A percentile compares a stretch with the other conserved stretches of the same genome.
phyloP scores from a whole-genome alignment of 1,140 invertebrate genomes.

The Dendrolimus punctatus region DNA sequence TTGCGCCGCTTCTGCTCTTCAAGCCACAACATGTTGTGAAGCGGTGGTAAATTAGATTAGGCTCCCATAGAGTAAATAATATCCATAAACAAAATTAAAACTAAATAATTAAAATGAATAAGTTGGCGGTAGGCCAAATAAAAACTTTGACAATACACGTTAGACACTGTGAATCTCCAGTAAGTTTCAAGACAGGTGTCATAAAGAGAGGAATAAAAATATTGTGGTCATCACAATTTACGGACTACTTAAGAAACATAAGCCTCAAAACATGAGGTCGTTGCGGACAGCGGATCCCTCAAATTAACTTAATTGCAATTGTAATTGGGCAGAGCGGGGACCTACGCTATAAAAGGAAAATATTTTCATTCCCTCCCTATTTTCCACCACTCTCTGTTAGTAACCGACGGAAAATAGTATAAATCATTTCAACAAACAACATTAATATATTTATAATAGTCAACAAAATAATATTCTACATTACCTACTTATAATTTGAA shows the following conservation, averaged over 20 bases:
- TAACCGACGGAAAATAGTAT: background rate
- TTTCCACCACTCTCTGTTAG: slow-evolving; percentile 8
- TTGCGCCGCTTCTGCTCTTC: no score
- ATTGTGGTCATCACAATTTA: slow-evolving; percentile 12
- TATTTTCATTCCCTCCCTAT: slow-evolving; percentile 30
- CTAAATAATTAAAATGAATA: no score
- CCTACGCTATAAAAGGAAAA: slow-evolving; percentile 40
- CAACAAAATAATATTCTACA: no score
- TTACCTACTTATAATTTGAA: no score
- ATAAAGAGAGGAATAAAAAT: slow-evolving; percentile 4
- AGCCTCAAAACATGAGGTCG: slow-evolving; percentile 19
- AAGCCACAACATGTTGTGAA: no score
- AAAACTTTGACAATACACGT: no score
- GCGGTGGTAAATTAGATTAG: no score
- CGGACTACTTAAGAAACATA: slow-evolving; percentile 25
- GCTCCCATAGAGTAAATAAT: no score
- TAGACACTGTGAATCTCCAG: background rate
- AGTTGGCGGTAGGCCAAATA: no score
- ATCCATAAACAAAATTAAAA: no score
- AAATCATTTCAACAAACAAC: background rate
- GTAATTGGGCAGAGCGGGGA: slow-evolving; percentile 31
- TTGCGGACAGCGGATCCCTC: slow-evolving; percentile 26
- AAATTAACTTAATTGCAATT: slow-evolving; percentile 52
- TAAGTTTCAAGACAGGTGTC: background rate
- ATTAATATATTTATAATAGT: background rate